Evolutionary conservation across 2,113 vertebrate species (phyloP).

Genomic region (Menidia beryllina): DNA sequence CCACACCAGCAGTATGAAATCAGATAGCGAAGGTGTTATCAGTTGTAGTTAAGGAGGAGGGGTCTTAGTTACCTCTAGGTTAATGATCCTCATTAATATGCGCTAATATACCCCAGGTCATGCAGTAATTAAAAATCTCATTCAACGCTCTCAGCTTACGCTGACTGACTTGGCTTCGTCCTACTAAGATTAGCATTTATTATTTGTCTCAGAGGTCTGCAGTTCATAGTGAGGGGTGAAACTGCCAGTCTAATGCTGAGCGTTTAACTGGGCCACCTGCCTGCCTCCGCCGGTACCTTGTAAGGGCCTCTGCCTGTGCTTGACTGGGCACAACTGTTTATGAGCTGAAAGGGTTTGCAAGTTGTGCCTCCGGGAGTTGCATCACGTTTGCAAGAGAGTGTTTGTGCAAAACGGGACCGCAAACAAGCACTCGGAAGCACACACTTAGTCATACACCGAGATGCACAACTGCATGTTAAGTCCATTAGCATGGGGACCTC

Average conservation of each 20-base stretch:
- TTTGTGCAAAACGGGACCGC: slow-evolving; percentile 75
- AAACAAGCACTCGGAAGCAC: slow-evolving; percentile 65
- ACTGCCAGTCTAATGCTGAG: slow-evolving; percentile 49
- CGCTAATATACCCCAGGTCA: slow-evolving; percentile 86
- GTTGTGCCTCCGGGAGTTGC: slow-evolving; percentile 78
- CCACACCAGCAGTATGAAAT: slow-evolving; percentile 19
- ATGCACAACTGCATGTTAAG: slow-evolving; percentile 63
- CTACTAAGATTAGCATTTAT: slow-evolving; percentile 76
- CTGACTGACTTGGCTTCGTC: slow-evolving; percentile 77
- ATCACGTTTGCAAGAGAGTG: slow-evolving; percentile 80
- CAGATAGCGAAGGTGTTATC: slow-evolving; percentile 76
- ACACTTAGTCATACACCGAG: slow-evolving; percentile 59
- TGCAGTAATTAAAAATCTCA: slow-evolving; percentile 89
- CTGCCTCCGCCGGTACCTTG: slow-evolving; percentile 38
- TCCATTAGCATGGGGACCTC: slow-evolving; percentile 78
- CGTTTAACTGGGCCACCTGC: slow-evolving; percentile 35
- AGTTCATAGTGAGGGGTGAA: slow-evolving; percentile 45
- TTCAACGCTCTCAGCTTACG: slow-evolving; percentile 81
- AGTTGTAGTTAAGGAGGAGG: slow-evolving; percentile 86
- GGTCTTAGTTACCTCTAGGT: slow-evolving; percentile 88
- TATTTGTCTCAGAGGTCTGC: slow-evolving; percentile 74
- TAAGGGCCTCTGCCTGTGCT: slow-evolving; percentile 55
- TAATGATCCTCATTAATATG: slow-evolving; percentile 88
- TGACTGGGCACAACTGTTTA: slow-evolving; percentile 71
- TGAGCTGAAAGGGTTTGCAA: slow-evolving; percentile 67